phyloP scores from a whole-genome alignment of 2,113 vertebrate genomes.

The Lophius piscatorius region DNA sequence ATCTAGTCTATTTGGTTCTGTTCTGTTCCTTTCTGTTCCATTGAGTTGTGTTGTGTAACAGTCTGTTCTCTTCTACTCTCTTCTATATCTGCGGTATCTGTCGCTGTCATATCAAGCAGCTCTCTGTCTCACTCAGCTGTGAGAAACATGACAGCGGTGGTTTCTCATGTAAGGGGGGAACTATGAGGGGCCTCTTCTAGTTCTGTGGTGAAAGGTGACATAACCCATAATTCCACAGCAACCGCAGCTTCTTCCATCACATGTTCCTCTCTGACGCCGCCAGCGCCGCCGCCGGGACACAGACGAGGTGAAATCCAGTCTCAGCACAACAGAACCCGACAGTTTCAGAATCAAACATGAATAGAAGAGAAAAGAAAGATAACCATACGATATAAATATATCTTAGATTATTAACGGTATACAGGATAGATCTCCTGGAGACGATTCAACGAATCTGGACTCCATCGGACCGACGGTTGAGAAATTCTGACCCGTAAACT shows the following conservation, averaged over 20 bases:
- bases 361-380: too few species aligned
- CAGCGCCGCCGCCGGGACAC: conserved; percentile 50
- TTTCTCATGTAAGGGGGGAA: conserved; percentile 72
- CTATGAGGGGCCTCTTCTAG: conserved; percentile 58
- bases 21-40: too few species aligned
- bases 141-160: conserved; percentile 68
- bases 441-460: too few species aligned
- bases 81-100: too few species aligned
- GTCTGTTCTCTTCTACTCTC: too few species aligned
- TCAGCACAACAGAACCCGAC: not conserved
- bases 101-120: conserved; percentile 5
- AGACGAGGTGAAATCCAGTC: not conserved
- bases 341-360: not conserved
- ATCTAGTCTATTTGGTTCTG: conserved; percentile 1
- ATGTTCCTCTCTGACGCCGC: conserved; percentile 49
- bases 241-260: conserved; percentile 72
- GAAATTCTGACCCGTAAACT: too few species aligned
- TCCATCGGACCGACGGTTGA: too few species aligned
- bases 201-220: conserved; percentile 77
- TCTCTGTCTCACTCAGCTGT: conserved; percentile 45
- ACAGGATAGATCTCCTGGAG: too few species aligned
- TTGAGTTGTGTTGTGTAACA: too few species aligned
- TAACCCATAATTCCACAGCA: conserved; percentile 79
- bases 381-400: too few species aligned
- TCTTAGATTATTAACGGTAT: too few species aligned